phyloP scores from a whole-genome alignment of 2,888 invertebrate species.

The Corbicula japonica region DNA sequence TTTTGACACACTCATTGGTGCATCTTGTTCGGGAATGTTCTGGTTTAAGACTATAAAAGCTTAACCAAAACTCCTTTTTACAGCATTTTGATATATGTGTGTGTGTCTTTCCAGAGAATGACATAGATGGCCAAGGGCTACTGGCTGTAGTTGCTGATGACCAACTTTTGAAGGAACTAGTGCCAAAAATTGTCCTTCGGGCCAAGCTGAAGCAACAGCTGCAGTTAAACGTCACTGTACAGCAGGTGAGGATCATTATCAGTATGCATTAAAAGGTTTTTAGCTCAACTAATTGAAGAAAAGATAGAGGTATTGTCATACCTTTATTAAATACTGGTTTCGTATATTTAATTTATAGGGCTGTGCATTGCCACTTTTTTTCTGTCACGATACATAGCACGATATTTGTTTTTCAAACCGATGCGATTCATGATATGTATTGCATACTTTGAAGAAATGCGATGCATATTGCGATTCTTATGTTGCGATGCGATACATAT shows the following conservation, averaged over 20 bases:
- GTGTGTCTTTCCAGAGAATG: conserved; percentile 39
- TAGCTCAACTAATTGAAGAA: conserved; percentile 26
- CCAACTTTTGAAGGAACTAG: conserved; percentile 32
- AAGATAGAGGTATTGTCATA: conserved; percentile 29
- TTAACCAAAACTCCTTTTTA: conserved; percentile 29
- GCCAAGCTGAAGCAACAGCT: conserved; percentile 33
- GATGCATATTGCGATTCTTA: no score
- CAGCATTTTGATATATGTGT: conserved; percentile 25
- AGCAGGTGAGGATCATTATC: conserved; percentile 41
- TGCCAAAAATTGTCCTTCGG: conserved; percentile 32
- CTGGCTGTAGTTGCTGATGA: conserved; percentile 37
- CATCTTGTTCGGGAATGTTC: conserved; percentile 23
- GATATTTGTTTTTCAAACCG: no score
- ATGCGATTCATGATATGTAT: no score
- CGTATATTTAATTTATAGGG: no score
- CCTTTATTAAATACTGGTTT: no score
- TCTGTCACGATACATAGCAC: no score
- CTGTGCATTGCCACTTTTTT: no score
- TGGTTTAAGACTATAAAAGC: conserved; percentile 25
- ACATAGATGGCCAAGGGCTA: conserved; percentile 38
- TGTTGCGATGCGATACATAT: no score
- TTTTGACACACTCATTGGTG: conserved; percentile 18
- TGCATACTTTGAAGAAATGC: no score
- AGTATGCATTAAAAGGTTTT: conserved; percentile 29
- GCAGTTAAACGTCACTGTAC: conserved; percentile 33